These are phyloP conservation scores for Centruroides vittatus DNA, from an alignment of 1,140 invertebrate genomes.

Conservation along the genomic window DNA sequence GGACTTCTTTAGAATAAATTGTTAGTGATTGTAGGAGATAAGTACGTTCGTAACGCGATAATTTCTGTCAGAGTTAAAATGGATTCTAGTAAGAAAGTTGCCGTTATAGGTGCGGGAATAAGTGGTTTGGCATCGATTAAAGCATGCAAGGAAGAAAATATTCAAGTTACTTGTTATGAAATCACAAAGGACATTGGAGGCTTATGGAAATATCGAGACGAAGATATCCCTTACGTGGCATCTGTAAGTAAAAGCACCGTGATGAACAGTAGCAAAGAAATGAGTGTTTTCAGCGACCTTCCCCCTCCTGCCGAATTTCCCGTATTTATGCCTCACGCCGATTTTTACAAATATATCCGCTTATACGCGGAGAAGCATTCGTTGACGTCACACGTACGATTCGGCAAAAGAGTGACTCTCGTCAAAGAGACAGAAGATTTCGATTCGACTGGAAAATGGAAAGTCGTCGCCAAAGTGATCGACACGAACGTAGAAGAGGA, in stretches of 20 bases:
- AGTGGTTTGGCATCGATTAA: constrained; percentile 6
- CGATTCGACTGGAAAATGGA: too few species aligned
- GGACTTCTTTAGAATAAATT: too few species aligned
- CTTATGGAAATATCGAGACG: constrained; percentile 34
- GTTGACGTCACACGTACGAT: too few species aligned
- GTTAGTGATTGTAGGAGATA: too few species aligned
- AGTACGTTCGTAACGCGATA: too few species aligned
- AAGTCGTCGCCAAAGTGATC: too few species aligned
- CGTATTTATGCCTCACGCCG: too few species aligned
- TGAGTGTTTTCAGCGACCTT: constrained; percentile 32
- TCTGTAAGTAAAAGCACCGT: constrained; percentile 20
- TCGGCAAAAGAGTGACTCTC: too few species aligned
- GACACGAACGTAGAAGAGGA: neutral
- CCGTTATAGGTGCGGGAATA: constrained; percentile 4
- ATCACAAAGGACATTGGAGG: constrained; percentile 32
- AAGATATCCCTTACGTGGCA: constrained; percentile 19
- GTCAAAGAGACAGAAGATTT: too few species aligned
- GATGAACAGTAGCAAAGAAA: constrained; percentile 32
- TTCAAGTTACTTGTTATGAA: constrained; percentile 33
- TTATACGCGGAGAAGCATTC: too few species aligned
- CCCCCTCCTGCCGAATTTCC: constrained; percentile 23
- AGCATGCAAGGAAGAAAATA: constrained; percentile 5
- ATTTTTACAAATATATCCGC: too few species aligned
- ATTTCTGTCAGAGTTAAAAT: neutral
- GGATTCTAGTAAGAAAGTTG: neutral